Evolutionary conservation across 2,113 vertebrate species (phyloP).

Genomic region (Hypocryptadius cinnamomeus): DNA sequence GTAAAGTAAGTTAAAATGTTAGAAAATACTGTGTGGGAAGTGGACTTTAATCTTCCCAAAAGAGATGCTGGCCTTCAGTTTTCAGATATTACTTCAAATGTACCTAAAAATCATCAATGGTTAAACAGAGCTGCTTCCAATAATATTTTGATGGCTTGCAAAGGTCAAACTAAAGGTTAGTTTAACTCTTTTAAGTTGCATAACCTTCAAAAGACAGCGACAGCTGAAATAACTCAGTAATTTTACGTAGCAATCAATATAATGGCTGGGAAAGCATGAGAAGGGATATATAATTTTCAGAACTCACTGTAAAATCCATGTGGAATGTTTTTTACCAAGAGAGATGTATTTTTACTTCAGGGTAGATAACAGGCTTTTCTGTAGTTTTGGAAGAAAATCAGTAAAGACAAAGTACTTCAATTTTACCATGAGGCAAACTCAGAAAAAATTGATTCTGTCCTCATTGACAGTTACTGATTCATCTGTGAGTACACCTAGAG

Average conservation of each 20-base stretch:
- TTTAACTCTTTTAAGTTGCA: slow-evolving; percentile 15
- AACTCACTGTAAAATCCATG: neutral
- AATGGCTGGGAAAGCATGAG: neutral
- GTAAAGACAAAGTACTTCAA: neutral
- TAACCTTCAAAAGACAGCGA: slow-evolving; percentile 25
- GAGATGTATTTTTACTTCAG: neutral
- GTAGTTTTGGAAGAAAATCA: neutral
- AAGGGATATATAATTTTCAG: neutral
- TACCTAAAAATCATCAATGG: neutral
- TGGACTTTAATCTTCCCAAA: neutral
- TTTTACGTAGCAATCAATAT: neutral
- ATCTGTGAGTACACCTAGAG: neutral
- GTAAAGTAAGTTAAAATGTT: neutral
- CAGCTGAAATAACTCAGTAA: slow-evolving; percentile 6
- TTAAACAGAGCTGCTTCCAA: neutral
- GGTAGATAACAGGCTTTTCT: neutral
- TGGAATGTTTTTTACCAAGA: neutral
- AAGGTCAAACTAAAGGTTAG: slow-evolving; percentile 39
- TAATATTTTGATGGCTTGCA: slow-evolving; percentile 17
- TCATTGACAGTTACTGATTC: neutral
- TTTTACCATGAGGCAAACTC: neutral
- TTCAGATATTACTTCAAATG: slow-evolving; percentile 11
- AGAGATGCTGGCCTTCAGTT: neutral
- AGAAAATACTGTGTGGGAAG: neutral
- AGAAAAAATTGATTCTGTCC: neutral